Conservation (phyloP, 1,140 invertebrate genomes). For the Drosophila yakuba region DNA sequence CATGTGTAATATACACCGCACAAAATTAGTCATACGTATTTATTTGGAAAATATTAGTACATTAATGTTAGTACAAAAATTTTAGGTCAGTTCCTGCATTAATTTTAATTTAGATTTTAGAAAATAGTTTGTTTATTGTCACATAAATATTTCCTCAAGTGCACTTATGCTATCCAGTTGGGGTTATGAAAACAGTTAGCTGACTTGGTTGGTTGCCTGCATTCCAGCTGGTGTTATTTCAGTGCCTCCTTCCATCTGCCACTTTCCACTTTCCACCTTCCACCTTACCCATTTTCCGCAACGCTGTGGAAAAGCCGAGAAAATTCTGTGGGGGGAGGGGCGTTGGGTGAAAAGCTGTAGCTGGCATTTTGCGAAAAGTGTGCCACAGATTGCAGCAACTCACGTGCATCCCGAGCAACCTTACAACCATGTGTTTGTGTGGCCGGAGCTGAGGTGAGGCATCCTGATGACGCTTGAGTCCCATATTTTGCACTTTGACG, state of each 20-base stretch:
- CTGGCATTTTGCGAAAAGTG: slow-evolving; percentile 41
- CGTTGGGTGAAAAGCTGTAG: background rate
- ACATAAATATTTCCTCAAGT: background rate
- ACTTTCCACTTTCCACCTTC: too few species aligned
- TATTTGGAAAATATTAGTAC: background rate
- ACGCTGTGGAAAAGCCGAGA: background rate
- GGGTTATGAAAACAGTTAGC: slow-evolving; percentile 44
- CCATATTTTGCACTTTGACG: slow-evolving; percentile 60
- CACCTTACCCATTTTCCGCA: too few species aligned
- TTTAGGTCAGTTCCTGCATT: too few species aligned
- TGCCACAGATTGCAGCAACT: slow-evolving; percentile 59
- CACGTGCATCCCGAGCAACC: slow-evolving; percentile 53
- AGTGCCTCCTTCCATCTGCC: background rate
- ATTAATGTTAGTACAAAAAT: background rate
- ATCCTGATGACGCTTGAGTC: slow-evolving; percentile 44
- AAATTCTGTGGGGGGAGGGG: background rate
- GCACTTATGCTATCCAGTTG: slow-evolving; percentile 2
- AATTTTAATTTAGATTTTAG: too few species aligned
- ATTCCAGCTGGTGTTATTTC: slow-evolving; percentile 28
- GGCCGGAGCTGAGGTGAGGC: background rate
- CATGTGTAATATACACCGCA: background rate
- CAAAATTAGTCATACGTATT: background rate
- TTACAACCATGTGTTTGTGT: slow-evolving; percentile 25
- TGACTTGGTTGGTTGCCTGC: slow-evolving; percentile 33
- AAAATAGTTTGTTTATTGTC: background rate